Conservation (phyloP, 2,113 vertebrate genomes). For the Scortum barcoo region DNA sequence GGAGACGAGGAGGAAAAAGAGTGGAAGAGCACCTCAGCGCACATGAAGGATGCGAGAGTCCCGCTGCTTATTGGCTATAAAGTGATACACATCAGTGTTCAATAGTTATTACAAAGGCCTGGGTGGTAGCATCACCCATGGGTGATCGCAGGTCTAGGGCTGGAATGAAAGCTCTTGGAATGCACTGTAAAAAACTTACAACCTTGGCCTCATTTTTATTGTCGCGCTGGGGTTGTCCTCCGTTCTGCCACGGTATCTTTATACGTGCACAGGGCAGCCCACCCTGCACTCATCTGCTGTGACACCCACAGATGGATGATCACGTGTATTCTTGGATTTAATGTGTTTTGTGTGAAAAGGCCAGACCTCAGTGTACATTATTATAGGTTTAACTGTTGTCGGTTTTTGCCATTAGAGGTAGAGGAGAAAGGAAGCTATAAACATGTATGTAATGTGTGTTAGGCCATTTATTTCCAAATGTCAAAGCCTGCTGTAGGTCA, state of each 20-base stretch:
- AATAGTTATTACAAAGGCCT: conserved; percentile 8
- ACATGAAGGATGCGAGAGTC: conserved; percentile 35
- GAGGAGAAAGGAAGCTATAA: no score
- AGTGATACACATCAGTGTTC: conserved; percentile 11
- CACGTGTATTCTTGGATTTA: background rate
- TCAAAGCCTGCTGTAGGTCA: no score
- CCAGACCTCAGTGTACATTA: background rate
- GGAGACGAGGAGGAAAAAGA: conserved; percentile 18
- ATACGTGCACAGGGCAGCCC: background rate
- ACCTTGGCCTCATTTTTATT: background rate
- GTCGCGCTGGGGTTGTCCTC: background rate
- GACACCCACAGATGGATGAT: background rate
- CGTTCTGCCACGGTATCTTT: background rate
- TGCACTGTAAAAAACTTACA: conserved; percentile 9
- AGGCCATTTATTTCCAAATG: background rate
- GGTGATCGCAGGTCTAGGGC: conserved; percentile 8
- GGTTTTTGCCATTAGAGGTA: no score
- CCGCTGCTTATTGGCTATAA: conserved; percentile 39
- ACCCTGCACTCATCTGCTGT: background rate
- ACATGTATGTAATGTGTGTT: background rate
- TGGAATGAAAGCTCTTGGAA: conserved; percentile 14
- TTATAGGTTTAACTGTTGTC: background rate
- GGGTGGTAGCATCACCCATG: conserved; percentile 20
- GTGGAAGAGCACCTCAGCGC: conserved; percentile 15
- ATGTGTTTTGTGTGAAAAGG: background rate